phyloP scores from a whole-genome alignment of 2,797 vertebrate genomes.

The Silurus aristotelis region DNA sequence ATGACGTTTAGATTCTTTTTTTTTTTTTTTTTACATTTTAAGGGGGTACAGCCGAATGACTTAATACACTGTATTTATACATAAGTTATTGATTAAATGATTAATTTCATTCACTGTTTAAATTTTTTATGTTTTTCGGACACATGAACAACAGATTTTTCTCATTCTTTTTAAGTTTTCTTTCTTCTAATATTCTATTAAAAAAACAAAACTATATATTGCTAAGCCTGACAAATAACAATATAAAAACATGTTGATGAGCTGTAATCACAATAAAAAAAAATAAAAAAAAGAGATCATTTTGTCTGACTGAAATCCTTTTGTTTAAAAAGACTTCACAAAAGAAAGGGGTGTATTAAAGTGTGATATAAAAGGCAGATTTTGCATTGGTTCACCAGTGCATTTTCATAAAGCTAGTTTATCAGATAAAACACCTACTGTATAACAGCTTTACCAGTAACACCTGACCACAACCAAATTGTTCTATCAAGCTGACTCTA shows the following conservation, averaged over 20 bases:
- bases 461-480: background rate
- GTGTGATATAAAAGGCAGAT: background rate
- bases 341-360: background rate
- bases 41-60: background rate
- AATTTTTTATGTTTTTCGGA: background rate
- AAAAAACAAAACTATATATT: background rate
- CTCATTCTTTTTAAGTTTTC: background rate
- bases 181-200: background rate
- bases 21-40: background rate
- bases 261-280: conserved; percentile 6
- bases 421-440: too few relatives aligned
- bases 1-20: background rate
- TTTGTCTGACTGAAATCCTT: background rate
- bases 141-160: conserved; percentile 2
- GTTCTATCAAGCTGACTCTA: background rate
- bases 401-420: background rate
- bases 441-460: background rate
- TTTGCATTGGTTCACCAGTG: background rate
- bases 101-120: background rate
- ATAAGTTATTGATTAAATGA: background rate
- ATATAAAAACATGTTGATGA: background rate
- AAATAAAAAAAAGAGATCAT: background rate
- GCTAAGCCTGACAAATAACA: background rate
- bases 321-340: background rate
- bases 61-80: conserved; percentile 9